Percentiles rank a stretch among this genome's conserved stretches.
Conservation (phyloP, 2,888 invertebrate species). For the Oxytorus armatus region DNA sequence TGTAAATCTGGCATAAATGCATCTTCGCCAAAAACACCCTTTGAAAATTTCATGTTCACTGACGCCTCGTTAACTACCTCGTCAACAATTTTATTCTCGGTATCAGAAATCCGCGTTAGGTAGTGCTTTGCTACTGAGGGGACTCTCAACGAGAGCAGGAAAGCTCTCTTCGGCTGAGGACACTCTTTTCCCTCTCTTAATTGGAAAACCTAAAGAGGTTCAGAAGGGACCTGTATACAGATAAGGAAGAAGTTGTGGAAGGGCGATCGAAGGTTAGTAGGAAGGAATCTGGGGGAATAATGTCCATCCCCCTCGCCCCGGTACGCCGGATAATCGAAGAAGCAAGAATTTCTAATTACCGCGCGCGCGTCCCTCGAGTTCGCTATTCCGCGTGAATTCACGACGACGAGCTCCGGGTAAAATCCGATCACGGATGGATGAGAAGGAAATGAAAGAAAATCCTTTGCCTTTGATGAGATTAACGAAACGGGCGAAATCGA, state of each 20-base stretch:
- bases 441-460: slow-evolving; percentile 17
- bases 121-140: not conserved
- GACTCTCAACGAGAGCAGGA: not conserved
- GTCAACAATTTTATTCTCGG: not conserved
- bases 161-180: slow-evolving; percentile 11
- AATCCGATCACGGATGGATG: not conserved
- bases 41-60: no score
- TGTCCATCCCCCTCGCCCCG: slow-evolving; percentile 11
- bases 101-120: not conserved
- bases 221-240: not conserved
- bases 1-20: no score
- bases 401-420: slow-evolving; percentile 23
- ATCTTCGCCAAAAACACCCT: no score
- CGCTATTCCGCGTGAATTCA: slow-evolving; percentile 37
- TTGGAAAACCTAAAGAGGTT: slow-evolving; percentile 24
- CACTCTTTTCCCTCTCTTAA: slow-evolving; percentile 25
- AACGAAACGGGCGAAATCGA: slow-evolving; percentile 18
- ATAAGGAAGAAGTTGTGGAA: not conserved
- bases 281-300: slow-evolving; percentile 30
- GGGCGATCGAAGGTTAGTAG: not conserved
- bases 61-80: not conserved
- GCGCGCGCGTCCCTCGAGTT: slow-evolving; percentile 25
- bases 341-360: slow-evolving; percentile 65
- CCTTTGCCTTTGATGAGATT: slow-evolving; percentile 47
- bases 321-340: slow-evolving; percentile 50